Base-by-base conservation (phyloP, 2,113 vertebrate genomes). In the Triplophysa siluroides region DNA sequence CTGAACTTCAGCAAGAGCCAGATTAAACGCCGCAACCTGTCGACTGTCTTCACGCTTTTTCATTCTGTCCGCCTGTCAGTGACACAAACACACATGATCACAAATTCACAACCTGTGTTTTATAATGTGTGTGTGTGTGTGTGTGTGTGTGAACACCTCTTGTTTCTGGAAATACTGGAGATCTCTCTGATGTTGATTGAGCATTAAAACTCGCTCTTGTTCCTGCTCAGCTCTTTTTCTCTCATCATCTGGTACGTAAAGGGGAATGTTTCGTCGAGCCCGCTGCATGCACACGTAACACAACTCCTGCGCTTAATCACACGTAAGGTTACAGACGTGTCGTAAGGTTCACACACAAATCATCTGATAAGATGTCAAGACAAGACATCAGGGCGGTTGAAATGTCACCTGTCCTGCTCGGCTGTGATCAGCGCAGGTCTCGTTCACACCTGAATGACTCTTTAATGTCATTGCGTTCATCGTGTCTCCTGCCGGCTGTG, bases 201-300 rank as follows among this genome's bases (percentile, higher is more conserved):
- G 86, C 43, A 92, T 87, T 33, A 95, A 38, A 4, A 92, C 65
- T 16, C 79, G 83, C 50, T 93, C 91, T 9, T 93, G 90, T 11
- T 88, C 87, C 50, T 79, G 77, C 23, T 95, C 93, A 45, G 88
- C 86, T n/a, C 69, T 88, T 81, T 76, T 85, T 54, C 69, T 89
- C 81, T 94, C 91, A 10, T 91, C 88, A 2, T 29, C 3, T 29
- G 74, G 60, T 52, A 84, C 58, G 71, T 88, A 90, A 21, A 92
- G 50, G 0, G 92, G 91, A 4, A 88, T 47, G 62, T 92, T 95
- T 29, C 86, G 87, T 26, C 92, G 90, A 11, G 89, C 89, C n/a
- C 93, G 89, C 84, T 95, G 94, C 89, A 93, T 90, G 80, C 95
- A 95, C 60, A 95, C 80, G 72, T 95, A 94, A 83, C 95, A 96